Percentiles rank a stretch among this genome's conserved stretches.
Evolutionary conservation across 2,113 vertebrate genomes (phyloP).

Genomic region (Toxostoma redivivum): DNA sequence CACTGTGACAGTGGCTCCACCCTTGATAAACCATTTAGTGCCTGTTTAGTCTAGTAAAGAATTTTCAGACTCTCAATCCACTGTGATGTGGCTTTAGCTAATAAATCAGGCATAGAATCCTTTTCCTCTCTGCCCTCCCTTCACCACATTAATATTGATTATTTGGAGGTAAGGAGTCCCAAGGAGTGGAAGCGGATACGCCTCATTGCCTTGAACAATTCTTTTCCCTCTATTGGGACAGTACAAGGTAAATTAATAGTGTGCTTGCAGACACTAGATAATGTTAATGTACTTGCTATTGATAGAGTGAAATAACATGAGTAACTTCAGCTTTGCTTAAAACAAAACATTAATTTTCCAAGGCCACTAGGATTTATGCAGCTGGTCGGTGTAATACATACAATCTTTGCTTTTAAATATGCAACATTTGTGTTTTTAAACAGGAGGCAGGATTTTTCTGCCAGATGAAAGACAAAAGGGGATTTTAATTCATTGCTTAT

Average conservation of each 20-base stretch:
- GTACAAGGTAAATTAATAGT: constrained; percentile 86
- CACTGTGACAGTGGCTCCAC: neutral
- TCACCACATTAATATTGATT: constrained; percentile 83
- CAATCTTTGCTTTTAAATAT: constrained; percentile 7
- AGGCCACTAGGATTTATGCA: constrained; percentile 65
- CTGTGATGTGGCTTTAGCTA: constrained; percentile 64
- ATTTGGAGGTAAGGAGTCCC: constrained; percentile 80
- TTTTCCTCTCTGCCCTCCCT: constrained; percentile 62
- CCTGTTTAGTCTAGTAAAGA: neutral
- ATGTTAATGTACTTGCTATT: constrained; percentile 87
- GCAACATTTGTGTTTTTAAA: neutral
- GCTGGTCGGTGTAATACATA: neutral
- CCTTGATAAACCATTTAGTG: neutral
- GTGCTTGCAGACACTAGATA: constrained; percentile 83
- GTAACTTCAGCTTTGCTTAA: constrained; percentile 87
- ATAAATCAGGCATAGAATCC: constrained; percentile 63
- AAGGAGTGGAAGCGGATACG: constrained; percentile 80
- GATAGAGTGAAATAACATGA: constrained; percentile 86
- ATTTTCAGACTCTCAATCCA: constrained; percentile 61
- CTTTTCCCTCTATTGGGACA: constrained; percentile 80
- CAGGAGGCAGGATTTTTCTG: neutral
- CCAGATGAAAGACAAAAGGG: neutral
- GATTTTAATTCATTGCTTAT: constrained; percentile 11
- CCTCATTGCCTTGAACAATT: constrained; percentile 85
- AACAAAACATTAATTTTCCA: constrained; percentile 85